These are phyloP conservation scores for Melanotaenia pygmaea DNA, from an alignment of 2,797 vertebrate genomes.

Conservation along the genomic window DNA sequence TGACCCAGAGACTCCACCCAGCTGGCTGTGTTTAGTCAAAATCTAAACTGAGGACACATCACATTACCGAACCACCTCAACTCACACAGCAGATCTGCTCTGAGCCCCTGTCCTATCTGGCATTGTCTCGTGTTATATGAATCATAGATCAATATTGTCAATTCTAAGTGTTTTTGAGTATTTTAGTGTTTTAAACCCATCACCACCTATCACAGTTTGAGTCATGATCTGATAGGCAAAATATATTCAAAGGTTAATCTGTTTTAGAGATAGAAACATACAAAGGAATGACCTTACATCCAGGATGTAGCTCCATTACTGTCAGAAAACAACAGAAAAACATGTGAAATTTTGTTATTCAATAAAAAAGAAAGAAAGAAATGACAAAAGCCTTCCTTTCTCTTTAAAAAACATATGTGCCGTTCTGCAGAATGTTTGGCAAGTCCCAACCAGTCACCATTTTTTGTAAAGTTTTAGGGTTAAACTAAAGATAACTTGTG, in stretches of 20 bases:
- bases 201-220: background rate
- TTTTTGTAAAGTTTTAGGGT: no score
- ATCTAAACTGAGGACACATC: background rate
- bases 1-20: background rate
- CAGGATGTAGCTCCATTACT: background rate
- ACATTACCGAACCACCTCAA: background rate
- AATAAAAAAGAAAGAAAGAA: background rate
- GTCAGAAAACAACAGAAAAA: background rate
- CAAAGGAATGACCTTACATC: background rate
- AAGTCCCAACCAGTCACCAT: background rate
- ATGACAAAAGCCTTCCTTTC: background rate
- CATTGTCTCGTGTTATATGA: background rate
- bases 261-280: background rate
- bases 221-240: background rate
- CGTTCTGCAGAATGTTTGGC: background rate
- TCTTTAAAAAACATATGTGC: no score
- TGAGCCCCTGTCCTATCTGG: background rate
- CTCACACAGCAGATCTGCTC: background rate
- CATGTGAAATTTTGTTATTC: no score
- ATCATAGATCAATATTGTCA: slow-evolving; percentile 29
- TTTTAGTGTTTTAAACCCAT: slow-evolving; percentile 24
- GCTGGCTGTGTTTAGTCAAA: background rate
- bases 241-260: background rate
- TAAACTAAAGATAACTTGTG: slow-evolving; percentile 18
- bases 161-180: slow-evolving; percentile 36